Conservation (phyloP, 2,113 vertebrate species). For the Perca schrenkii region DNA sequence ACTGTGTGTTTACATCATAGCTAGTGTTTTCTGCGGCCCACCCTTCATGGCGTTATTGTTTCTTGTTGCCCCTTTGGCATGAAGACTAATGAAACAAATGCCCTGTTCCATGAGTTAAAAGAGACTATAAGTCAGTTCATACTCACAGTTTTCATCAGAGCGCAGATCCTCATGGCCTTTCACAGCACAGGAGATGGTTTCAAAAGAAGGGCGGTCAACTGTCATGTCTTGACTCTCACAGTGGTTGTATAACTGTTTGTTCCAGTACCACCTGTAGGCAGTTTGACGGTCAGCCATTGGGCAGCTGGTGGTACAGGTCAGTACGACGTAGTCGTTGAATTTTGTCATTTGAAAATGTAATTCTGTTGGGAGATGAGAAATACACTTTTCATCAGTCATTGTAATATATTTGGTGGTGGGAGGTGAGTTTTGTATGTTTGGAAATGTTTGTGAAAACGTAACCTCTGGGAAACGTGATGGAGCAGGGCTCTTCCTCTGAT, state of each 20-base stretch:
- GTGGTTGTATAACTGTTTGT: background rate
- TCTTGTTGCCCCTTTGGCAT: no score
- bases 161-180: background rate
- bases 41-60: no score
- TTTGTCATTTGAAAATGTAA: background rate
- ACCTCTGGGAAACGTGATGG: constrained; percentile 36
- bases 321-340: accelerated
- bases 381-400: background rate
- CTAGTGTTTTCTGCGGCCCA: background rate
- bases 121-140: background rate
- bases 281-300: constrained; percentile 4
- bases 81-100: background rate
- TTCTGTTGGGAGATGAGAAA: background rate
- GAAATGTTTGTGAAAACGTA: background rate
- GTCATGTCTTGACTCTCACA: background rate
- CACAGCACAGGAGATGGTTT: constrained; percentile 9
- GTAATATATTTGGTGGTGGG: background rate
- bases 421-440: background rate
- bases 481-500: constrained; percentile 3
- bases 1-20: background rate
- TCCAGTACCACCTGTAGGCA: constrained; percentile 4
- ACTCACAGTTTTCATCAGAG: constrained; percentile 40
- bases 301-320: constrained; percentile 34
- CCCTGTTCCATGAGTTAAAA: background rate
- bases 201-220: accelerated